Evolutionary conservation across 2,888 invertebrate species (phyloP).

Genomic region (Ypsolopha sequella): DNA sequence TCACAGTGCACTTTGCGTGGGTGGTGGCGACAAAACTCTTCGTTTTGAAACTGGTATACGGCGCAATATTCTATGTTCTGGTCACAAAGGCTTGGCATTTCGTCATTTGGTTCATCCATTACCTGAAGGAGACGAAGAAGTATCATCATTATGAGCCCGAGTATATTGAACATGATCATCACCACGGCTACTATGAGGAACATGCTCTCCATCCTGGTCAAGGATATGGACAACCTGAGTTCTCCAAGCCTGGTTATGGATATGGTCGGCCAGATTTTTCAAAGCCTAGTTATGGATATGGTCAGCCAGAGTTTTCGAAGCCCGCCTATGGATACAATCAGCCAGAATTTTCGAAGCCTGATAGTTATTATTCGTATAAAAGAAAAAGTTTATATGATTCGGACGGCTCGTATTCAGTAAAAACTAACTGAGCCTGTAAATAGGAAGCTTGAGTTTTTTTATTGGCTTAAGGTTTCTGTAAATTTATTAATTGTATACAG

Average conservation of each 20-base stretch:
- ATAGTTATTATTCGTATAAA: conserved; percentile 6
- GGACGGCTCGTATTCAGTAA: conserved; percentile 53
- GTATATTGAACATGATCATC: conserved; percentile 35
- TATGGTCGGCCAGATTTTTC: too few relatives aligned
- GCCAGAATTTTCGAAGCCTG: conserved; percentile 4
- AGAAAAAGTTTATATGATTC: conserved; percentile 41
- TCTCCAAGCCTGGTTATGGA: too few relatives aligned
- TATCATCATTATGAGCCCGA: conserved; percentile 24
- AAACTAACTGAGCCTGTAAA: conserved; percentile 5
- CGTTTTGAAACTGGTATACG: conserved; percentile 49
- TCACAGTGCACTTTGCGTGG: conserved; percentile 55
- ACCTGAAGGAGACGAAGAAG: conserved; percentile 40
- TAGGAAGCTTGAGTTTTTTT: too few relatives aligned
- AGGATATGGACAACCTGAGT: too few relatives aligned
- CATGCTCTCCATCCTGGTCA: too few relatives aligned
- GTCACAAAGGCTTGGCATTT: conserved; percentile 50
- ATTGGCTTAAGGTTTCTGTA: too few relatives aligned
- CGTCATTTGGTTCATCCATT: conserved; percentile 48
- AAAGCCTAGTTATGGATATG: too few relatives aligned
- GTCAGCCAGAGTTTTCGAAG: conserved; percentile 17
- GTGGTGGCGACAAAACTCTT: conserved; percentile 50
- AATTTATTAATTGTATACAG: too few relatives aligned
- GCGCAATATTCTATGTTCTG: conserved; percentile 41
- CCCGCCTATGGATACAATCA: conserved; percentile 5
- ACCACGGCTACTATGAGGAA: background rate